Conservation (phyloP, 2,113 vertebrate species). For the Lamprologus speciosus region DNA sequence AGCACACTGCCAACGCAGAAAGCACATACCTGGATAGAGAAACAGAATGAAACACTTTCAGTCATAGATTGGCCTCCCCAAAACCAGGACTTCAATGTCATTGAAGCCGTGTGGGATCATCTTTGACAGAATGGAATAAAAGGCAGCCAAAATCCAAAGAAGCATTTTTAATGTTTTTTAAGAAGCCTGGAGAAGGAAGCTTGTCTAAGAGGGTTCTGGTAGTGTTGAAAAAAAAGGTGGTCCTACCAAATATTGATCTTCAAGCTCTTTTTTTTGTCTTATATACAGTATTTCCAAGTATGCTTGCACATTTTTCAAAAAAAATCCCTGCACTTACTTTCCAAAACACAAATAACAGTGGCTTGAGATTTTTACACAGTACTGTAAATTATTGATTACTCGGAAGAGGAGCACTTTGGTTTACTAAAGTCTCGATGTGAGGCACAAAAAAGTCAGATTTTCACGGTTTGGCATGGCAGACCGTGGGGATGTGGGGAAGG, state of each 20-base stretch:
- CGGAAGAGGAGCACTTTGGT: background rate
- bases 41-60: background rate
- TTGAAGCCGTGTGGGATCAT: fast-evolving
- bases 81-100: background rate
- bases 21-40: background rate
- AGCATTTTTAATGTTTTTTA: background rate
- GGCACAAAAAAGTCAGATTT: background rate
- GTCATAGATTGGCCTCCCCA: background rate
- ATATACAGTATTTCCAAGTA: background rate
- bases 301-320: background rate
- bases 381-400: background rate
- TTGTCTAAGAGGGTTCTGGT: fast-evolving
- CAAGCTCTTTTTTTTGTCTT: background rate
- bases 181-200: background rate
- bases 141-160: background rate
- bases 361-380: background rate
- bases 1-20: background rate
- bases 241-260: background rate
- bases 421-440: background rate
- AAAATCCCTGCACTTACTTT: background rate
- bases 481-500: background rate
- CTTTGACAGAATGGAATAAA: background rate
- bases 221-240: background rate
- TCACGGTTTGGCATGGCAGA: background rate
- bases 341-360: background rate